Percentiles rank a stretch among this genome's conserved stretches.
Conservation (phyloP, 2,113 vertebrate species). For the Channa maculata region DNA sequence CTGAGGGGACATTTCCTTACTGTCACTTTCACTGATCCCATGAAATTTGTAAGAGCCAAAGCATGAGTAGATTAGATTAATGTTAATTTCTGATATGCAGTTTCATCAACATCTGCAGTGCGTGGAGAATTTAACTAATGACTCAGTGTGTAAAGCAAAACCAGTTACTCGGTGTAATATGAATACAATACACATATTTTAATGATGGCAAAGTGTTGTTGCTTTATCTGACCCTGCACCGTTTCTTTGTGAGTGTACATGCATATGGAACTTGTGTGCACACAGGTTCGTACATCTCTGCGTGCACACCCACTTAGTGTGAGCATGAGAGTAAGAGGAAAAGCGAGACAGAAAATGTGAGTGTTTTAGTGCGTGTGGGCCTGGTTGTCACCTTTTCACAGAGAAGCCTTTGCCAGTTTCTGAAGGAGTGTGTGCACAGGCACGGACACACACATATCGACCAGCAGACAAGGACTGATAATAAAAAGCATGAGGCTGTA, state of each 20-base stretch:
- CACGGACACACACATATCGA: slow-evolving; percentile 12
- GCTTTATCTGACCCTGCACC: neutral
- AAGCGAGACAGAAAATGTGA: neutral
- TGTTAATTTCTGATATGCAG: slow-evolving; percentile 34
- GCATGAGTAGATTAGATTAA: slow-evolving; percentile 10
- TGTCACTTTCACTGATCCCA: slow-evolving; percentile 36
- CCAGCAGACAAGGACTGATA: slow-evolving; percentile 30
- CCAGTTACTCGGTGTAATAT: neutral
- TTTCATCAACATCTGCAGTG: slow-evolving; percentile 20
- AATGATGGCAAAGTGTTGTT: neutral
- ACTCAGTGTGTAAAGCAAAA: neutral
- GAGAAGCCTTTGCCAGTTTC: slow-evolving; percentile 27
- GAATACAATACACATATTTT: slow-evolving; percentile 3
- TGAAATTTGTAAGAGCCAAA: slow-evolving; percentile 43
- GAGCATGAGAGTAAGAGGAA: neutral
- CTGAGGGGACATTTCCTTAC: slow-evolving; percentile 53
- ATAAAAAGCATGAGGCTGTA: slow-evolving; percentile 47
- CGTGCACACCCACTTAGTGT: neutral
- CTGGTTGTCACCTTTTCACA: slow-evolving; percentile 40
- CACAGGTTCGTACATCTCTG: neutral
- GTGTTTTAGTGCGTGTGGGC: slow-evolving; percentile 23
- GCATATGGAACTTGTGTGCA: neutral
- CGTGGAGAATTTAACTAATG: slow-evolving; percentile 1
- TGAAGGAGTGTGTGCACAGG: neutral
- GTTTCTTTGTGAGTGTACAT: neutral